phyloP scores from a whole-genome alignment of 2,113 vertebrate genomes.

The Rhinichthys klamathensis region DNA sequence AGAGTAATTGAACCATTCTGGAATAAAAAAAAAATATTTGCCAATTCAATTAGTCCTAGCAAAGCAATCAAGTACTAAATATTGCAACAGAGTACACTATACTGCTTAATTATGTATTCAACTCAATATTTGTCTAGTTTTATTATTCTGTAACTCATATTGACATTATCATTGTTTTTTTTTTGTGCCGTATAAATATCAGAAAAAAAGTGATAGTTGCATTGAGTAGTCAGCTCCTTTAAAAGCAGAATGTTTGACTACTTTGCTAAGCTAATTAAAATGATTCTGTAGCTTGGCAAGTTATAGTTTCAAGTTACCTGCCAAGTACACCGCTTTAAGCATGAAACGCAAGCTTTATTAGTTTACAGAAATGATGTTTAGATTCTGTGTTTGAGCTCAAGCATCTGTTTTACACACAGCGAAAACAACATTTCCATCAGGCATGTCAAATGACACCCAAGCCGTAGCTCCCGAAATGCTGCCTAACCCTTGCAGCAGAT shows the following conservation, averaged over 20 bases:
- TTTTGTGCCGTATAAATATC: not conserved
- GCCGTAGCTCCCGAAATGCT: not conserved
- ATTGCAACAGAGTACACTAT: not conserved
- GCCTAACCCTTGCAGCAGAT: constrained; percentile 6
- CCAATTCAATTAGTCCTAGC: not conserved
- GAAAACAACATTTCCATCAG: not conserved
- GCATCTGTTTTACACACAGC: not conserved
- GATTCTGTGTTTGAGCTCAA: not conserved
- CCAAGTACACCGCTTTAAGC: not conserved
- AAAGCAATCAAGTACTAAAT: not conserved
- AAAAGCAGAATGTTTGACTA: not conserved
- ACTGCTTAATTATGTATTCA: not conserved
- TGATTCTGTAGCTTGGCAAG: not conserved
- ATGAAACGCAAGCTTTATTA: not conserved
- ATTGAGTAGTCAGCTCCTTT: not conserved
- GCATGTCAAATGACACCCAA: not conserved
- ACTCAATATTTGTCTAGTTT: not conserved
- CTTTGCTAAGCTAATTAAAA: not conserved
- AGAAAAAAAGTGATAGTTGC: not conserved
- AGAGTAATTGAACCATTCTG: not conserved
- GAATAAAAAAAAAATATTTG: not conserved
- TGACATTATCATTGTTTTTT: not conserved
- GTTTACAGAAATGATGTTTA: not conserved
- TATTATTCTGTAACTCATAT: not conserved
- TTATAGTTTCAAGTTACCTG: no score